These are phyloP conservation scores for Palythoa caribaeorum DNA, from an alignment of 92 coral and sea anemone genomes.

Conservation along the genomic window DNA sequence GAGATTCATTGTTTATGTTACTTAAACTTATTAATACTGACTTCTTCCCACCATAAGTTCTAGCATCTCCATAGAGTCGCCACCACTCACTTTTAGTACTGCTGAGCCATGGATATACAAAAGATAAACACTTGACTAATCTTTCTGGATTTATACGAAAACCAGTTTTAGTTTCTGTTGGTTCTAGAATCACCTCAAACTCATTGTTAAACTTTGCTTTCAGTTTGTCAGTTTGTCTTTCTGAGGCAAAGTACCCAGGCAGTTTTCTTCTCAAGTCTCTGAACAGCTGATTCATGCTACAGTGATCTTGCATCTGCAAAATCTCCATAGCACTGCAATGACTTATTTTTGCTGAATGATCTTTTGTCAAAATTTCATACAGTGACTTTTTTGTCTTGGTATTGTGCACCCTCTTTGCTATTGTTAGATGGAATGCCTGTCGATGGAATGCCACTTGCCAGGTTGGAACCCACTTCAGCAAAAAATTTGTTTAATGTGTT, in stretches of 20 bases:
- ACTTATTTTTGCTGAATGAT: conserved; percentile 16
- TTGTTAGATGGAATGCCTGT: conserved; percentile 15
- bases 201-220: conserved; percentile 44
- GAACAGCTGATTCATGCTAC: conserved; percentile 29
- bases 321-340: conserved; percentile 45
- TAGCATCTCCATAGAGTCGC: conserved; percentile 57
- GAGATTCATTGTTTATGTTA: conserved; percentile 45
- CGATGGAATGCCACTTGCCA: too few species aligned
- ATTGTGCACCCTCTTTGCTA: conserved; percentile 8
- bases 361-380: conserved; percentile 21
- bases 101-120: conserved; percentile 45
- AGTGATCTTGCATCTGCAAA: conserved; percentile 38
- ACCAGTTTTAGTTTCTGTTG: conserved; percentile 51
- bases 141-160: conserved; percentile 33
- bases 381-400: conserved; percentile 20
- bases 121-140: conserved; percentile 19
- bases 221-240: conserved; percentile 34
- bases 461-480: too few species aligned
- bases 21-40: conserved; percentile 45
- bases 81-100: conserved; percentile 48
- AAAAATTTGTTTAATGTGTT: too few species aligned
- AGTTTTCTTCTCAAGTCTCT: conserved; percentile 29
- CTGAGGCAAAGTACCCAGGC: conserved; percentile 44
- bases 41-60: conserved; percentile 57
- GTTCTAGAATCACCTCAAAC: conserved; percentile 51